Percentiles rank a stretch among this genome's conserved stretches.
Conservation (phyloP, 2,888 invertebrate genomes). For the Uropetala carovei region DNA sequence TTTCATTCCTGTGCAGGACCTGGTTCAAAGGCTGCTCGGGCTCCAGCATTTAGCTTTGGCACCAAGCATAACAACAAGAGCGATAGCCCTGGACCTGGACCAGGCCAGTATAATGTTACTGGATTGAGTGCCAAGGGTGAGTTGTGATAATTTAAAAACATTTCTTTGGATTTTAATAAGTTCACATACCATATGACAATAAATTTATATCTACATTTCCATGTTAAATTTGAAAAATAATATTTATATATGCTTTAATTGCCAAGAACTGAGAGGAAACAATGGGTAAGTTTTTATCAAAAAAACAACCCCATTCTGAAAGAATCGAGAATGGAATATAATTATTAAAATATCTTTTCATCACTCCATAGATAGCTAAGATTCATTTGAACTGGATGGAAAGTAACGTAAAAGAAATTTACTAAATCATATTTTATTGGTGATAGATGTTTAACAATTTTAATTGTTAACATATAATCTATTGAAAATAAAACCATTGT, state of each 20-base stretch:
- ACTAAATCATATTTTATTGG: no score
- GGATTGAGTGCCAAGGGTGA: conserved; percentile 90
- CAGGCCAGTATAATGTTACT: conserved; percentile 92
- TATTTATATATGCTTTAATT: conserved; percentile 5
- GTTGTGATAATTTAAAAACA: conserved; percentile 42
- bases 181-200: background rate
- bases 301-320: no score
- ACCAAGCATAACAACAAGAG: conserved; percentile 77
- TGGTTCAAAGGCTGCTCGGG: conserved; percentile 86
- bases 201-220: background rate
- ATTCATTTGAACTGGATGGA: no score
- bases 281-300: conserved; percentile 67
- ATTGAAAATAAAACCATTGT: no score
- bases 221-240: conserved; percentile 1
- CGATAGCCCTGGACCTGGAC: conserved; percentile 87
- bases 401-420: no score
- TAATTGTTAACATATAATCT: no score
- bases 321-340: background rate
- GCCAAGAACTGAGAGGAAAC: background rate
- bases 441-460: no score
- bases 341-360: background rate
- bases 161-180: background rate
- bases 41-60: conserved; percentile 91
- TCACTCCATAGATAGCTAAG: background rate
- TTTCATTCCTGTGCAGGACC: conserved; percentile 78